A percentile compares a stretch with the other conserved stretches of the same genome.
Evolutionary conservation across 2,113 vertebrate genomes (phyloP).

Genomic region (Odontesthes bonariensis): DNA sequence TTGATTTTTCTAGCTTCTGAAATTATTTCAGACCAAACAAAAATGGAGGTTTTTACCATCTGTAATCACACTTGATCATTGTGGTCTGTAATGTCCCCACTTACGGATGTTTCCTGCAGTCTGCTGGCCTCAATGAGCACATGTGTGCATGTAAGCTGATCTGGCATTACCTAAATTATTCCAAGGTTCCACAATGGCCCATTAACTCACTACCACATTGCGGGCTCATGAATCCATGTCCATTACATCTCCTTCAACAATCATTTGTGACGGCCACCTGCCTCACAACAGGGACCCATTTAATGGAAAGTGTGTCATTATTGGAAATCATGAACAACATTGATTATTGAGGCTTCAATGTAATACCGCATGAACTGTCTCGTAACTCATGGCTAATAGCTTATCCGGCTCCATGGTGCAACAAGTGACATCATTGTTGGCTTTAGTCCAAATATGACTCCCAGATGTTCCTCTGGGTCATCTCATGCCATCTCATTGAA

Average conservation of each 20-base stretch:
- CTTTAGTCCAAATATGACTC: constrained; percentile 5
- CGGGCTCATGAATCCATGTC: constrained; percentile 21
- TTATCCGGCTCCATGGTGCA: constrained; percentile 35
- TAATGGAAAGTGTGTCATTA: constrained; percentile 15
- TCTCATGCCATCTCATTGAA: neutral
- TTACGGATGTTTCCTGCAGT: neutral
- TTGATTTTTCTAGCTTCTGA: accelerated
- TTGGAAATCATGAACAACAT: constrained; percentile 41
- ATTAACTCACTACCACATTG: constrained; percentile 32
- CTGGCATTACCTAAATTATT: constrained; percentile 18
- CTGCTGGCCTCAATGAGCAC: neutral
- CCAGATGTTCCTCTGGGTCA: constrained; percentile 5
- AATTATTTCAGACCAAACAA: neutral
- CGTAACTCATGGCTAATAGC: constrained; percentile 49
- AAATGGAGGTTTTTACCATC: neutral
- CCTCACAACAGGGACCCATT: constrained; percentile 40
- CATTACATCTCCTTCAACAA: constrained; percentile 43
- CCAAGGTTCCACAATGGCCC: constrained; percentile 17
- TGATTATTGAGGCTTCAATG: constrained; percentile 34
- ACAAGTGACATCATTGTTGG: constrained; percentile 54
- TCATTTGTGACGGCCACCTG: constrained; percentile 35
- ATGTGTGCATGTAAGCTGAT: constrained; percentile 15
- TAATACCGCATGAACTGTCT: constrained; percentile 20
- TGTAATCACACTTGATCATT: no score
- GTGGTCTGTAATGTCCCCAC: neutral